Evolutionary conservation across 2,888 invertebrate species (phyloP).

Genomic region (Chrysomela aeneicollis): DNA sequence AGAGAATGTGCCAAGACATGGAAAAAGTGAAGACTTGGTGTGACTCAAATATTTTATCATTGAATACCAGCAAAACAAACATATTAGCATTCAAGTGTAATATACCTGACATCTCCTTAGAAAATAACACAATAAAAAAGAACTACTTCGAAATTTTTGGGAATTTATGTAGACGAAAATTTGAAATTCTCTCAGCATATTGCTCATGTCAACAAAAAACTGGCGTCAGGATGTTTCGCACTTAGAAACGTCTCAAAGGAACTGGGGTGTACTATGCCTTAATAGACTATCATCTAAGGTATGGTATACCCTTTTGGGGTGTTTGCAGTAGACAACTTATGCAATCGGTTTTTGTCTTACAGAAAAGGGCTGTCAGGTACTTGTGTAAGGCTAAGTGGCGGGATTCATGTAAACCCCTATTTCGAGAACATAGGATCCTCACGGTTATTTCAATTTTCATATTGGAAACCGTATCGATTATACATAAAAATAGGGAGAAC

Average conservation of each 20-base stretch:
- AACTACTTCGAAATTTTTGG: neutral
- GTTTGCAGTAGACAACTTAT: neutral
- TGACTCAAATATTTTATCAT: too few relatives aligned
- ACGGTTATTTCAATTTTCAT: neutral
- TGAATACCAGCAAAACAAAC: too few relatives aligned
- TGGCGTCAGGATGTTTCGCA: neutral
- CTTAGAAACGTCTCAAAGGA: neutral
- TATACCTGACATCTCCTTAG: neutral
- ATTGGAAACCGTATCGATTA: constrained; percentile 4
- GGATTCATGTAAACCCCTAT: too few relatives aligned
- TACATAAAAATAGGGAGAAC: constrained; percentile 2
- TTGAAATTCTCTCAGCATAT: neutral
- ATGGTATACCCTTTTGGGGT: constrained; percentile 3
- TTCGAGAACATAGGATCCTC: neutral
- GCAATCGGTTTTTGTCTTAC: too few relatives aligned
- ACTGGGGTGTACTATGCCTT: neutral
- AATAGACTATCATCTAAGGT: neutral
- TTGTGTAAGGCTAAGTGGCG: too few relatives aligned
- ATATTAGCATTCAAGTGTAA: too few relatives aligned
- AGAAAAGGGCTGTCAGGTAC: constrained; percentile 1
- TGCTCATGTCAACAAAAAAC: too few relatives aligned
- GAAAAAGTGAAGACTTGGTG: too few relatives aligned
- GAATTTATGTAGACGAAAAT: neutral
- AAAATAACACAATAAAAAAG: neutral
- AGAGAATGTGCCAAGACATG: too few relatives aligned